phyloP scores from a whole-genome alignment of 2,113 vertebrate genomes.

The Tychaedon coryphoeus region DNA sequence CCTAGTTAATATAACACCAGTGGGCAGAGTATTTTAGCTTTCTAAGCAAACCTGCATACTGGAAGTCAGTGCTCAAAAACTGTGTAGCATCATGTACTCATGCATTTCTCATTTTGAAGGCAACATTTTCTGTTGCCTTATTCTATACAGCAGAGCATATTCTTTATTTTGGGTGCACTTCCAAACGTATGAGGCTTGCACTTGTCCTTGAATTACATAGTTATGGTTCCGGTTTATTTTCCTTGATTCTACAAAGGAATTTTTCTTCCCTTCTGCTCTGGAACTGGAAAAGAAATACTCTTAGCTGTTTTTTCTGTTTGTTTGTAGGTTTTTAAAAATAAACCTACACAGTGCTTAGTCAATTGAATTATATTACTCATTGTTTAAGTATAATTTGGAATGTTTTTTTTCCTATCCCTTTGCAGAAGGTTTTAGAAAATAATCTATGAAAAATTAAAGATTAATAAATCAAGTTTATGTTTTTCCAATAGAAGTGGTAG shows the following conservation, averaged over 20 bases:
- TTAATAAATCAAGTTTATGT: background rate
- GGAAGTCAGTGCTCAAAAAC: background rate
- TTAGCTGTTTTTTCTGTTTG: background rate
- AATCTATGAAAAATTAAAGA: background rate
- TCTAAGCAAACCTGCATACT: background rate
- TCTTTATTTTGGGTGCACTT: background rate
- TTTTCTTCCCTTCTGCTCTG: background rate
- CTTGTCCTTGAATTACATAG: background rate
- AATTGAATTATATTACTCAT: background rate
- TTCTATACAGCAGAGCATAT: background rate
- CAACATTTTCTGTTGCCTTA: background rate
- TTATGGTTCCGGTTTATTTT: background rate
- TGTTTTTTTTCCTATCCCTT: background rate
- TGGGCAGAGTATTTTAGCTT: background rate
- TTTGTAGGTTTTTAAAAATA: background rate
- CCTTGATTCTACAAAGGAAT: background rate
- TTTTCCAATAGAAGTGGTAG: background rate
- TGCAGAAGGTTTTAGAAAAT: background rate
- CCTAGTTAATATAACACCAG: background rate
- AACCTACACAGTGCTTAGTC: background rate
- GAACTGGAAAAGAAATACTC: background rate
- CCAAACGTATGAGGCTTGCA: background rate
- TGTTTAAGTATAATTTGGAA: background rate
- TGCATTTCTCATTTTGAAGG: background rate
- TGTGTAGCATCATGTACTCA: background rate